These are phyloP conservation scores for Caenorhabditis wallacei DNA, from an alignment of 2,888 invertebrate genomes.

Conservation along the genomic window DNA sequence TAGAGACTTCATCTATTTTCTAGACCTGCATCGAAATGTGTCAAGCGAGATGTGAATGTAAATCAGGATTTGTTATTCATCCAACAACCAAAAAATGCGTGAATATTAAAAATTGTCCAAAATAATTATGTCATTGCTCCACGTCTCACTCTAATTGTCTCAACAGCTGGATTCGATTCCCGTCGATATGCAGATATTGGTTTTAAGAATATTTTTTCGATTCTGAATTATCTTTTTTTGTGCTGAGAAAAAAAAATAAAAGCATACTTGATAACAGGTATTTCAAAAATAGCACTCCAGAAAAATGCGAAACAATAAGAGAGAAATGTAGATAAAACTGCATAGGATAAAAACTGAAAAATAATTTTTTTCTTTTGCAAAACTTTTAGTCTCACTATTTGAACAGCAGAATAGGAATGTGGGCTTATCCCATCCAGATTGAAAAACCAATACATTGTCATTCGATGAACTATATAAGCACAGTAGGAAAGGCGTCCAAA, in stretches of 20 bases:
- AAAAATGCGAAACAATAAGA: slow-evolving; percentile 56
- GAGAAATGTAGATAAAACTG: slow-evolving; percentile 43
- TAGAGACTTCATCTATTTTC: neutral
- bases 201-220: slow-evolving; percentile 60
- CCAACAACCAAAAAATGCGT: slow-evolving; percentile 35
- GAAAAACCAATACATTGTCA: slow-evolving; percentile 56
- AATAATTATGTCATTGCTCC: slow-evolving; percentile 32
- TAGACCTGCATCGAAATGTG: slow-evolving; percentile 53
- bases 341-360: slow-evolving; percentile 43
- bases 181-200: slow-evolving; percentile 14
- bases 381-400: slow-evolving; percentile 46
- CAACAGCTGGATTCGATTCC: slow-evolving; percentile 11
- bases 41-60: slow-evolving; percentile 43
- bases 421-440: slow-evolving; percentile 47
- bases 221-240: slow-evolving; percentile 35
- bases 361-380: neutral
- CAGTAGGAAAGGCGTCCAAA: slow-evolving; percentile 94
- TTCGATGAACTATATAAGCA: slow-evolving; percentile 88
- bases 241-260: no score
- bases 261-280: slow-evolving; percentile 50
- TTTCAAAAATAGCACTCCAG: slow-evolving; percentile 62
- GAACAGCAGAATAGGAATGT: slow-evolving; percentile 45
- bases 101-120: slow-evolving; percentile 33
- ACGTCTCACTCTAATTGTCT: slow-evolving; percentile 39
- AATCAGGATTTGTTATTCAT: slow-evolving; percentile 37